phyloP scores from a whole-genome alignment of 2,797 vertebrate species.

The Arctocebus calabarensis region DNA sequence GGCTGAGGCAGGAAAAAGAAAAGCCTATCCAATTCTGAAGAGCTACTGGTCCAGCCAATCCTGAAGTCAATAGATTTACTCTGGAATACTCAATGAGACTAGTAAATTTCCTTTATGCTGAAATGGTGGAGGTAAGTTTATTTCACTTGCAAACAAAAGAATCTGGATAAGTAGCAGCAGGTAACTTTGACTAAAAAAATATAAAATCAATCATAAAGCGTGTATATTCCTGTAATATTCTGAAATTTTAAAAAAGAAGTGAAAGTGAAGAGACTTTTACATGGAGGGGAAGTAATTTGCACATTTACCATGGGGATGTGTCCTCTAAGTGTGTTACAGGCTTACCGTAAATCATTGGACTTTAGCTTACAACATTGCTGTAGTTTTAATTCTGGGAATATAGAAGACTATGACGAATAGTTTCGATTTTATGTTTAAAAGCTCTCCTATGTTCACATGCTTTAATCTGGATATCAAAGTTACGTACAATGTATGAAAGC shows the following conservation, averaged over 20 bases:
- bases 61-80: neutral
- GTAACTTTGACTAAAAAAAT: neutral
- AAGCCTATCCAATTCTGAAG: neutral
- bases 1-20: no score
- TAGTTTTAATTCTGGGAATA: neutral
- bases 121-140: neutral
- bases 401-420: neutral
- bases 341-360: neutral
- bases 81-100: neutral
- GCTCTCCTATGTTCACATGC: neutral
- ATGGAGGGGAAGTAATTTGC: neutral
- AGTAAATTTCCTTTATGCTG: neutral
- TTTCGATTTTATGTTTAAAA: neutral
- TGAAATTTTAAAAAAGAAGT: neutral
- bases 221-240: no score
- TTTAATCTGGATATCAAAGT: neutral
- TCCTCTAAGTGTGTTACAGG: neutral
- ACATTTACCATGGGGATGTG: neutral
- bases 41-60: neutral
- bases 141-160: neutral
- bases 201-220: no score
- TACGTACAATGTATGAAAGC: neutral
- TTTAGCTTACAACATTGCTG: neutral
- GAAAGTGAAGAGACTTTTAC: neutral
- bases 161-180: neutral